A percentile compares a stretch with the other conserved stretches of the same genome.
Conservation (phyloP, 2,888 invertebrate species). For the Neelides folsomi region DNA sequence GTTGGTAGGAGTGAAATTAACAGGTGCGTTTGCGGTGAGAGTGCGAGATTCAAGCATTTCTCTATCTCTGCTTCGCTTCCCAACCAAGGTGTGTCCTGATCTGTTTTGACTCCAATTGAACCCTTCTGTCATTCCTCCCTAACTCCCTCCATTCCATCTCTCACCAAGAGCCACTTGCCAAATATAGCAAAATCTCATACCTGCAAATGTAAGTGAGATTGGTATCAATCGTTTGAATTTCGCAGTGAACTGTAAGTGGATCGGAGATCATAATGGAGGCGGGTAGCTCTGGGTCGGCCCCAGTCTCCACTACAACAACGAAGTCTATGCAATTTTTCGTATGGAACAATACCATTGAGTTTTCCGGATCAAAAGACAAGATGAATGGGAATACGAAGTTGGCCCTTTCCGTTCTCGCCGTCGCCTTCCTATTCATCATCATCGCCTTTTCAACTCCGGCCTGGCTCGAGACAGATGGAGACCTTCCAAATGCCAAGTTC, state of each 20-base stretch:
- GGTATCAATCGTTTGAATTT: neutral
- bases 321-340: constrained; percentile 32
- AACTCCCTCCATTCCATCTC: no score
- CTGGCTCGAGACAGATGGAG: constrained; percentile 74
- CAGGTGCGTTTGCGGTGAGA: no score
- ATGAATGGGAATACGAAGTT: constrained; percentile 15
- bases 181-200: no score
- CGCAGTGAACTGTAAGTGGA: neutral
- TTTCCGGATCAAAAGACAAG: constrained; percentile 17
- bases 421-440: constrained; percentile 57
- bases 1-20: no score
- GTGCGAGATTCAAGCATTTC: no score
- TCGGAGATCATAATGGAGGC: neutral
- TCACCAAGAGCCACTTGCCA: no score
- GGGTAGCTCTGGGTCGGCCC: neutral
- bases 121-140: no score
- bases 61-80: no score
- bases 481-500: constrained; percentile 62
- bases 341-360: constrained; percentile 15
- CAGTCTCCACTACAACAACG: constrained; percentile 15
- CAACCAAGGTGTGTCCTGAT: no score
- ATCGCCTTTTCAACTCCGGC: constrained; percentile 74
- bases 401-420: constrained; percentile 33
- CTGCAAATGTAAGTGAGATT: no score
- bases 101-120: no score